A percentile compares a stretch with the other conserved stretches of the same genome.
phyloP scores from a whole-genome alignment of 2,888 invertebrate genomes.

The Brachypterus glaber region DNA sequence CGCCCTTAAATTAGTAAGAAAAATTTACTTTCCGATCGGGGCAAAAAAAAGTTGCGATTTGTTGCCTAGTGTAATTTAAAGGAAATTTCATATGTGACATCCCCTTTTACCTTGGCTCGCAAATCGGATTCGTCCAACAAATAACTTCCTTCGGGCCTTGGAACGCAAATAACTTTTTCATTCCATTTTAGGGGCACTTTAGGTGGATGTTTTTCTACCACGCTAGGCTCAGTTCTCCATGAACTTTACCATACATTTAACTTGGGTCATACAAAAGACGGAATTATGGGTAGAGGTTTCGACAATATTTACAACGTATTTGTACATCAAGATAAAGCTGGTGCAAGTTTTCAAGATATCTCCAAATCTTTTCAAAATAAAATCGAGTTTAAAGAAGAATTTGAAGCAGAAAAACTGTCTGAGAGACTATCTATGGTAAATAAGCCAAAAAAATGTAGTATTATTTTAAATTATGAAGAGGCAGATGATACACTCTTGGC shows the following conservation, averaged over 20 bases:
- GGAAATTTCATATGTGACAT: too few relatives aligned
- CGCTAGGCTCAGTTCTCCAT: slow-evolving; percentile 83
- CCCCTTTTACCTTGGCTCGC: too few relatives aligned
- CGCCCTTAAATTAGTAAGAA: too few relatives aligned
- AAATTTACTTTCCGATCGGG: too few relatives aligned
- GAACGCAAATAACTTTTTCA: too few relatives aligned
- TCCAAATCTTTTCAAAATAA: slow-evolving; percentile 19
- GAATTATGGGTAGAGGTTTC: slow-evolving; percentile 89
- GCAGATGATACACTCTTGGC: slow-evolving; percentile 52
- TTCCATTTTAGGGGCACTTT: slow-evolving; percentile 56
- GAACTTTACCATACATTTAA: slow-evolving; percentile 93
- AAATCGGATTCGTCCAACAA: too few relatives aligned
- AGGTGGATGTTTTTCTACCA: slow-evolving; percentile 83
- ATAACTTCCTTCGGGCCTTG: too few relatives aligned
- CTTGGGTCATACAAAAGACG: slow-evolving; percentile 80
- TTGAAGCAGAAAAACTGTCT: slow-evolving; percentile 23
- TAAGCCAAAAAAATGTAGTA: slow-evolving; percentile 25
- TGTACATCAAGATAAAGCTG: slow-evolving; percentile 28
- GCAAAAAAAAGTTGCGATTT: too few relatives aligned
- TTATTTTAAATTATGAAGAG: slow-evolving; percentile 26
- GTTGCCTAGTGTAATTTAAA: too few relatives aligned
- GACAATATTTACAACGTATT: slow-evolving; percentile 75
- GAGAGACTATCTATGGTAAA: slow-evolving; percentile 21
- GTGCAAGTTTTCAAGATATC: slow-evolving; percentile 11
- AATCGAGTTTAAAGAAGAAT: slow-evolving; percentile 30